These are phyloP conservation scores for Tachina grossa DNA, from an alignment of 2,888 invertebrate genomes.

Conservation along the genomic window DNA sequence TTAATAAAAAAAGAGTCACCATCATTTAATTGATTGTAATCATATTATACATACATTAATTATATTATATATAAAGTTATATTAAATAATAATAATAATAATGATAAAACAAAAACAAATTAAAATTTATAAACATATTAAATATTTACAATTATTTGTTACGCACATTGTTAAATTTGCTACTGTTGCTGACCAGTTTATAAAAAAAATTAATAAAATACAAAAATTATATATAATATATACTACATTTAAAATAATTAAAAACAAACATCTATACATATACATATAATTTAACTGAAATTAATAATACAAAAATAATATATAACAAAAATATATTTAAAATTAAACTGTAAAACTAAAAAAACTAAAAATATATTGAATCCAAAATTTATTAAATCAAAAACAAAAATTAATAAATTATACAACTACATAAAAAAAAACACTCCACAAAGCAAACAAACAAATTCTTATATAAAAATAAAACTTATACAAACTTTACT, in stretches of 20 bases:
- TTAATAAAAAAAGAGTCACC: slow-evolving; percentile 64
- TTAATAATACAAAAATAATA: slow-evolving; percentile 44
- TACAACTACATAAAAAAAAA: slow-evolving; percentile 64
- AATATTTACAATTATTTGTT: slow-evolving; percentile 83
- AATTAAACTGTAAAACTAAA: slow-evolving; percentile 27
- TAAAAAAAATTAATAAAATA: slow-evolving; percentile 76
- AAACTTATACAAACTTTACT: slow-evolving; percentile 42
- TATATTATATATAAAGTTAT: slow-evolving; percentile 69
- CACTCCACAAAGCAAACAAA: slow-evolving; percentile 35
- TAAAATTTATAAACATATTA: slow-evolving; percentile 71
- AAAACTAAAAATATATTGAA: slow-evolving; percentile 75
- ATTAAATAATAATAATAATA: slow-evolving; percentile 71
- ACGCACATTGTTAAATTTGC: slow-evolving; percentile 83
- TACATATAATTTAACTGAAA: slow-evolving; percentile 61
- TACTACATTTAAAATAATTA: slow-evolving; percentile 57
- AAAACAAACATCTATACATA: slow-evolving; percentile 61
- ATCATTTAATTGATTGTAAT: slow-evolving; percentile 67
- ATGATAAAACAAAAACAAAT: slow-evolving; percentile 56
- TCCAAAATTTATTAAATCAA: slow-evolving; percentile 78
- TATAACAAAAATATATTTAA: slow-evolving; percentile 70
- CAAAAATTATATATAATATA: slow-evolving; percentile 86
- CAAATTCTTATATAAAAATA: slow-evolving; percentile 56
- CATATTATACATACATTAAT: slow-evolving; percentile 70
- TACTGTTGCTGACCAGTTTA: slow-evolving; percentile 83
- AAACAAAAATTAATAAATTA: slow-evolving; percentile 68